Evolutionary conservation across 1,140 invertebrate genomes (phyloP).

Genomic region (Drosophila nebulosa): DNA sequence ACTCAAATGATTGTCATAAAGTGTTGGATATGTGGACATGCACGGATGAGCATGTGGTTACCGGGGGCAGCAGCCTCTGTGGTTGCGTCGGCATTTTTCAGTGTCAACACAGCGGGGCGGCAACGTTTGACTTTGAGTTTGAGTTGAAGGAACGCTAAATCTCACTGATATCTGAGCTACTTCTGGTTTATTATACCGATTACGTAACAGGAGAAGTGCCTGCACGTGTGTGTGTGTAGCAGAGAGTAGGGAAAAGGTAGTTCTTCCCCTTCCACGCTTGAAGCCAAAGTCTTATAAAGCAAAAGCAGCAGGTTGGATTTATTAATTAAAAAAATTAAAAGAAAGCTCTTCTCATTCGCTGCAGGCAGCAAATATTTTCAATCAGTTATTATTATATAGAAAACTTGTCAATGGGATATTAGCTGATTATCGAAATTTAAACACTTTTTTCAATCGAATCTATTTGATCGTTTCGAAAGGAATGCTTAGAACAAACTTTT

Average conservation of each 20-base stretch:
- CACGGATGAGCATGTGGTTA: conserved; percentile 32
- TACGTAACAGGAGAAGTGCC: conserved; percentile 36
- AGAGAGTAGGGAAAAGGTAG: background rate
- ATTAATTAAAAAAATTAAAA: background rate
- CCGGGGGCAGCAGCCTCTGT: background rate
- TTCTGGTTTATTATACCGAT: conserved; percentile 58
- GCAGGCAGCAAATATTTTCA: background rate
- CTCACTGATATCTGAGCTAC: conserved; percentile 46
- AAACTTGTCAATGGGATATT: too few relatives aligned
- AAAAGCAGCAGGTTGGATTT: background rate
- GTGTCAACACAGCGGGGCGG: conserved; percentile 69
- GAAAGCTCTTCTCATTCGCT: background rate
- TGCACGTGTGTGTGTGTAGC: background rate
- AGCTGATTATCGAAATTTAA: too few relatives aligned
- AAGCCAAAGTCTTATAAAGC: background rate
- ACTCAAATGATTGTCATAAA: conserved; percentile 77
- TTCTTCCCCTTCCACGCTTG: background rate
- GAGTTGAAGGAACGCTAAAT: conserved; percentile 26
- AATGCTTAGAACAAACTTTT: too few relatives aligned
- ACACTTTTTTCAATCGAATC: too few relatives aligned
- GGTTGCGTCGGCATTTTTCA: conserved; percentile 59
- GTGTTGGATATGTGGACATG: conserved; percentile 53
- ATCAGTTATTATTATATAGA: background rate
- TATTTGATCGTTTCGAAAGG: too few relatives aligned
- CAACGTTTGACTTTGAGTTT: conserved; percentile 36